phyloP scores from a whole-genome alignment of 2,888 invertebrate species.

The Spodoptera exigua region DNA sequence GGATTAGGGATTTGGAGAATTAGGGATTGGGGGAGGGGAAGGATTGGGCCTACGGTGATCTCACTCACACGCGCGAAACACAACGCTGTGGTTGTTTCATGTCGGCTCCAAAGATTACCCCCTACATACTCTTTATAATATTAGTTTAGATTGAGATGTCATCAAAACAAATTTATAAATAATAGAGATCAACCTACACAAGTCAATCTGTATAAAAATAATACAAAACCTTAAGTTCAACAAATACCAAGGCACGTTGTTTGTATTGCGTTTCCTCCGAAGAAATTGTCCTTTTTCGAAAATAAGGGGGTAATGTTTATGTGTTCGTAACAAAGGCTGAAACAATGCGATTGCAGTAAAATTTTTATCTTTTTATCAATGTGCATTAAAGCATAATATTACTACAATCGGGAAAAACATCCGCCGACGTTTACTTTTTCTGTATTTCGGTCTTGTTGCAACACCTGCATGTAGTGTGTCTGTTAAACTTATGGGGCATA shows the following conservation, averaged over 20 bases:
- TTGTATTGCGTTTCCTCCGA: slow-evolving; percentile 6
- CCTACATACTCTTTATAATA: not conserved
- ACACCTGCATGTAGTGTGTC: too few relatives aligned
- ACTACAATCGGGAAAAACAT: slow-evolving; percentile 24
- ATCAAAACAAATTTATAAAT: not conserved
- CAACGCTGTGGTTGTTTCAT: too few relatives aligned
- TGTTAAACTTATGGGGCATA: too few relatives aligned
- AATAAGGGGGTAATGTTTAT: too few relatives aligned
- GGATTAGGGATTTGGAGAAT: too few relatives aligned
- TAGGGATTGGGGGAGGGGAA: too few relatives aligned
- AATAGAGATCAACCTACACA: not conserved
- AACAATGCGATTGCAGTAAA: slow-evolving; percentile 37
- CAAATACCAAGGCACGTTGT: slow-evolving; percentile 27
- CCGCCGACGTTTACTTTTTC: slow-evolving; percentile 41
- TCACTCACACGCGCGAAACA: too few relatives aligned
- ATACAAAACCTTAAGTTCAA: slow-evolving; percentile 20
- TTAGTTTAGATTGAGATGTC: too few relatives aligned
- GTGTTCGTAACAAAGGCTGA: slow-evolving; percentile 32
- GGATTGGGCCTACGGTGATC: too few relatives aligned
- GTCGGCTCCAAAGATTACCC: too few relatives aligned
- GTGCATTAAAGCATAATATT: slow-evolving; percentile 38
- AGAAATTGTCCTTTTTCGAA: not conserved
- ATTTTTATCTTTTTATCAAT: slow-evolving; percentile 21
- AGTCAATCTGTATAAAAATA: slow-evolving; percentile 16
- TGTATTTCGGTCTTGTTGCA: too few relatives aligned